Base-by-base conservation (phyloP, 1,140 invertebrate species). In the Calosoma granatense region DNA sequence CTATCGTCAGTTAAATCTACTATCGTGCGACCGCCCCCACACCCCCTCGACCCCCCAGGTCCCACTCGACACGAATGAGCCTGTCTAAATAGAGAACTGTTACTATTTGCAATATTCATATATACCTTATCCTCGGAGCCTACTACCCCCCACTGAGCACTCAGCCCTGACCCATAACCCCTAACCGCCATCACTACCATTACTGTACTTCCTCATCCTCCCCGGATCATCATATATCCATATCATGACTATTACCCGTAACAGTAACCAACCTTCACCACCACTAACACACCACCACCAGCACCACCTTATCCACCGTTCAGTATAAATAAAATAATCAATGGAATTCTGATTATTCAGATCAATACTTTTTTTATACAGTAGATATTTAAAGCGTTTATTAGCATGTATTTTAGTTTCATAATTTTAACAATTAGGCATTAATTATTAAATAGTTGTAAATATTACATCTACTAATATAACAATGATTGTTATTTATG, bases 181-280 rank as follows among this genome's bases (percentile, higher is more conserved):
- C n/a, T n/a, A n/a, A n/a, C n/a, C n/a, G n/a, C n/a, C n/a, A n/a
- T n/a, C n/a, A n/a, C n/a, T n/a, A n/a, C n/a, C n/a, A n/a, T n/a
- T n/a, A 66, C 65, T 62, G 67, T 68, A 64, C 67, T 68, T 64
- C 69, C 63, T 64, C 67, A 67, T 65, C 67, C 63, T 64, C 67
- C 67, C 65, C 67, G 65, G 65, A 53, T 63, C 64, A 1, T 66
- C 69, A 14, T 66, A 67, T 36, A 66, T 62, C n/a, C 68, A 70
- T 57, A 60, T 63, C 11, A 65, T 68, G 54, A 70, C 55, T 59
- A 68, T 41, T 60, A 59, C 22, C 54, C 59, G 39, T 58, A 59
- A 53, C 65, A 68, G n/a, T 19, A 69, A 30, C 68, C 70, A 17
- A 66, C 14, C 62, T 64, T 0, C 67, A 70, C 23, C 64, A 68